These are phyloP conservation scores for Aleiodes alternator DNA, from an alignment of 2,888 invertebrate species.

Conservation along the genomic window DNA sequence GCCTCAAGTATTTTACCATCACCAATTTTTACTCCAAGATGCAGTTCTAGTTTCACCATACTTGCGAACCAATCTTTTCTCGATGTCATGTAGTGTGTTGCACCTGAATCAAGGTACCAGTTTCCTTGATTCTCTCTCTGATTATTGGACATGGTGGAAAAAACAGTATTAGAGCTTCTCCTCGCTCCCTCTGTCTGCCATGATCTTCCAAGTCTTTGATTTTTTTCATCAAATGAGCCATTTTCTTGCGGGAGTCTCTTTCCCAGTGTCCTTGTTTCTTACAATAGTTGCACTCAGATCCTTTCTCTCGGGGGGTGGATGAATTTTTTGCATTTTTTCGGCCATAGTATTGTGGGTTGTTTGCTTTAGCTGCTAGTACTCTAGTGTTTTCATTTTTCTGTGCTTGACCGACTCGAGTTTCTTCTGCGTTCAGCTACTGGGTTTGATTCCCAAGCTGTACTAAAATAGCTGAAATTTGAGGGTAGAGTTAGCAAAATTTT, in stretches of 20 bases:
- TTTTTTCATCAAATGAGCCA: too few species aligned
- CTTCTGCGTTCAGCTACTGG: slow-evolving; percentile 38
- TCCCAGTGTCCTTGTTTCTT: slow-evolving; percentile 47
- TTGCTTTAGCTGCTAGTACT: slow-evolving; percentile 26
- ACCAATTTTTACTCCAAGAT: slow-evolving; percentile 43
- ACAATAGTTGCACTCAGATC: slow-evolving; percentile 50
- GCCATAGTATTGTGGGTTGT: neutral
- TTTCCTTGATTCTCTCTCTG: neutral
- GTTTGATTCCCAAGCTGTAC: slow-evolving; percentile 54
- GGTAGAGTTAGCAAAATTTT: slow-evolving; percentile 44
- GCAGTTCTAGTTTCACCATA: slow-evolving; percentile 18
- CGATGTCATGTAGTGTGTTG: slow-evolving; percentile 53
- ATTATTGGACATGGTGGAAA: too few species aligned
- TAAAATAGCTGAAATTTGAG: slow-evolving; percentile 53
- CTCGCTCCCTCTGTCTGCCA: too few species aligned
- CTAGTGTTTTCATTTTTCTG: neutral
- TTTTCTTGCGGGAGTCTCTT: neutral
- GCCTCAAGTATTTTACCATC: slow-evolving; percentile 47
- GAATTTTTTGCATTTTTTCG: neutral
- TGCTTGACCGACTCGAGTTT: slow-evolving; percentile 1
- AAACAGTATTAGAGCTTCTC: neutral
- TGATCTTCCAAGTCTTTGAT: too few species aligned
- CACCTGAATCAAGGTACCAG: slow-evolving; percentile 53
- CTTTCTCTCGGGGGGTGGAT: slow-evolving; percentile 15
- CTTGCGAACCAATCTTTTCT: slow-evolving; percentile 49